These are phyloP conservation scores for Malurus elegans DNA, from an alignment of 2,113 vertebrate species.

Conservation along the genomic window DNA sequence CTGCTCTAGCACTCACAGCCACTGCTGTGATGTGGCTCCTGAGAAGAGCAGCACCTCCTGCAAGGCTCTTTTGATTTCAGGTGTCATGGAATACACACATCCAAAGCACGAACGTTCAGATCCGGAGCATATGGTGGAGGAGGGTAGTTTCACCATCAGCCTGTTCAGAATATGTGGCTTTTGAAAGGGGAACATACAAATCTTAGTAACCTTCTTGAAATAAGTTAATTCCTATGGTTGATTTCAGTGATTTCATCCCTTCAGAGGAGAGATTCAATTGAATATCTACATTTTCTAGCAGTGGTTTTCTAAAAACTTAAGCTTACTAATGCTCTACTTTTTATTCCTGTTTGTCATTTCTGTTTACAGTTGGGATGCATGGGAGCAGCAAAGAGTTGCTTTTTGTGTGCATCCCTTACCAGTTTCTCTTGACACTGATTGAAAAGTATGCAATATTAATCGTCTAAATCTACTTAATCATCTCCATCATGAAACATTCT, in stretches of 20 bases:
- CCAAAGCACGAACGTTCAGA: fast-evolving
- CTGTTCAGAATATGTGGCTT: background rate
- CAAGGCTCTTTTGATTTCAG: background rate
- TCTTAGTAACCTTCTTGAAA: background rate
- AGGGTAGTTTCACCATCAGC: fast-evolving
- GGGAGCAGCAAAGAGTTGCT: background rate
- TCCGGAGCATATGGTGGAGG: fast-evolving
- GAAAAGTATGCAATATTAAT: background rate
- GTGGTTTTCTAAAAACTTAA: background rate
- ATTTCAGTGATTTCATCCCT: background rate
- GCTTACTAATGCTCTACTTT: background rate
- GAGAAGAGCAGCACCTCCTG: background rate
- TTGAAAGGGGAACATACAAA: background rate
- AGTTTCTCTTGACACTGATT: background rate
- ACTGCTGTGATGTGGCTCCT: background rate
- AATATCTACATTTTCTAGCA: background rate
- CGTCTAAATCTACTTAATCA: background rate
- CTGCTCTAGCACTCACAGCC: background rate
- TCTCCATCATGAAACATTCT: background rate
- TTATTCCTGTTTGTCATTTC: background rate
- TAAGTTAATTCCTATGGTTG: fast-evolving
- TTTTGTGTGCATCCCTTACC: background rate
- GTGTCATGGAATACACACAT: fast-evolving
- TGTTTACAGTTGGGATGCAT: background rate
- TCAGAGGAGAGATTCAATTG: background rate